Conservation (phyloP, 2,888 invertebrate species). For the Heliconius hortense region DNA sequence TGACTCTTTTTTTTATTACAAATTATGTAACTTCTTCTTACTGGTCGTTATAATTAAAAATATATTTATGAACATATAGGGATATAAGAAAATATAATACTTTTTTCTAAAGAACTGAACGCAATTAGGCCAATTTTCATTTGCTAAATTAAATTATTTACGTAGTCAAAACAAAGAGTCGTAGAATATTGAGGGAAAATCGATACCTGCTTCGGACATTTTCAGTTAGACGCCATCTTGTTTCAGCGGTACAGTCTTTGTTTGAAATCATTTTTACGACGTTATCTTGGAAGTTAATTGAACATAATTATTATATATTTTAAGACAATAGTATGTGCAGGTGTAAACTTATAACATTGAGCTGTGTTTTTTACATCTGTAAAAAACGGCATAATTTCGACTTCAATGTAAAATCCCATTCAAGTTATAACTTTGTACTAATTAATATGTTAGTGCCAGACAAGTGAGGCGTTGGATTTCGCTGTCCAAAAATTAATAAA, state of each 20-base stretch:
- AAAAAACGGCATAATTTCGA: too few relatives aligned
- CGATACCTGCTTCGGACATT: slow-evolving; percentile 4
- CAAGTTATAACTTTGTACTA: too few relatives aligned
- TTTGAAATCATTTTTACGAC: background rate
- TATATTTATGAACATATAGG: background rate
- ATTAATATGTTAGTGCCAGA: too few relatives aligned
- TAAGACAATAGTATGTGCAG: background rate
- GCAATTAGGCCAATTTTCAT: background rate
- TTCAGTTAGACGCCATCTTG: slow-evolving; percentile 22
- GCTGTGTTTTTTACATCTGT: too few relatives aligned
- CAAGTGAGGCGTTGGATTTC: too few relatives aligned
- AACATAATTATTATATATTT: background rate
- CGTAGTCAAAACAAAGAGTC: background rate
- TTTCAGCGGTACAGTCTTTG: slow-evolving; percentile 6
- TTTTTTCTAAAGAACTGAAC: background rate
- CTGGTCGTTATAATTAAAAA: background rate
- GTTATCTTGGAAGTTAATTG: background rate
- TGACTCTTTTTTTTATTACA: slow-evolving; percentile 9
- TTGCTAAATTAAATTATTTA: background rate
- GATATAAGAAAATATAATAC: background rate
- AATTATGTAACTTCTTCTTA: background rate
- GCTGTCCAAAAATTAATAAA: too few relatives aligned
- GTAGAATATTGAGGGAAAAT: background rate
- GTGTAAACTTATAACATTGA: background rate
- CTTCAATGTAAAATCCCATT: too few relatives aligned